Percentiles rank a stretch among this genome's conserved stretches.
Conservation (phyloP, 1,140 invertebrate species). For the Parapsyche elsis region DNA sequence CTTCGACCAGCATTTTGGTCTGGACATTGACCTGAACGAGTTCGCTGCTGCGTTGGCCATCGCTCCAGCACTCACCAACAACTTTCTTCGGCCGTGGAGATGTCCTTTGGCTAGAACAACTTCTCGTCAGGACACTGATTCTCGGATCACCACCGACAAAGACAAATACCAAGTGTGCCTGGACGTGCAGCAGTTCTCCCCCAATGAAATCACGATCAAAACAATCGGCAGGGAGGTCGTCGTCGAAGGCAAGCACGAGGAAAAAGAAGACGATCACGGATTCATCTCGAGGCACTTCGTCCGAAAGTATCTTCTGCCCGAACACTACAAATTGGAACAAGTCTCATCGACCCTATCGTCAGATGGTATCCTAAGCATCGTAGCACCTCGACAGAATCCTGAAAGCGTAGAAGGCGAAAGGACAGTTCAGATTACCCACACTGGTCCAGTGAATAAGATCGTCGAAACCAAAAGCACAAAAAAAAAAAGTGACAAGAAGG, state of each 20-base stretch:
- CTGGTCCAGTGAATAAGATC: background rate
- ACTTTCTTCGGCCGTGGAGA: background rate
- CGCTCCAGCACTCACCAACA: background rate
- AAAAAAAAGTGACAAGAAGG: too few relatives aligned
- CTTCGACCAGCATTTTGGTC: conserved; percentile 10
- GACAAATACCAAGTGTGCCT: conserved; percentile 73
- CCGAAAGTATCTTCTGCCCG: conserved; percentile 72
- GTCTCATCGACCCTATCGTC: conserved; percentile 76
- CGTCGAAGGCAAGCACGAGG: conserved; percentile 76
- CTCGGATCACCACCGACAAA: conserved; percentile 67
- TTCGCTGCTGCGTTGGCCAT: background rate
- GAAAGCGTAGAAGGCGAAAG: conserved; percentile 67
- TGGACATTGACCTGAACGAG: background rate
- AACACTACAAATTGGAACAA: conserved; percentile 72
- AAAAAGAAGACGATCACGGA: conserved; percentile 75
- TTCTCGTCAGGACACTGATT: background rate
- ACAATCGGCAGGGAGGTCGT: conserved; percentile 73
- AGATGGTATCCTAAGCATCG: conserved; percentile 78
- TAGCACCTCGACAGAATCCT: conserved; percentile 68
- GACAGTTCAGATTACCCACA: conserved; percentile 68
- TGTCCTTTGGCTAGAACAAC: background rate
- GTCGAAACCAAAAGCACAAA: background rate
- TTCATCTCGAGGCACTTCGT: conserved; percentile 75
- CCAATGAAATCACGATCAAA: conserved; percentile 81
- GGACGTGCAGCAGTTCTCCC: conserved; percentile 83